Percentiles rank a stretch among this genome's conserved stretches.
Evolutionary conservation across 2,797 vertebrate genomes (phyloP).

Genomic region (Chloroceryle amazona): DNA sequence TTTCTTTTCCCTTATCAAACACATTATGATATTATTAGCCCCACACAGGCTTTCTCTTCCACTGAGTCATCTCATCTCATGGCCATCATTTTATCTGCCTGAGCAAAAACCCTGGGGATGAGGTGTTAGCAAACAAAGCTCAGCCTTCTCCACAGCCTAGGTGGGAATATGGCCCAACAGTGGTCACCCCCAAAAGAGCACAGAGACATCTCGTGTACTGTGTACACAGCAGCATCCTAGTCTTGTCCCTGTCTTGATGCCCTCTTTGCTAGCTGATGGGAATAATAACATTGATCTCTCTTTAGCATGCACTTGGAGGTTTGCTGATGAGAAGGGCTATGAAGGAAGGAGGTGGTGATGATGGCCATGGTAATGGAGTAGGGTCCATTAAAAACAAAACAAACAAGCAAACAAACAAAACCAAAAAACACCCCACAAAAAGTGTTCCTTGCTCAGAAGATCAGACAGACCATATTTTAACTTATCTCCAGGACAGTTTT

Average conservation of each 20-base stretch:
- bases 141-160: background rate
- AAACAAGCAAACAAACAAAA: background rate
- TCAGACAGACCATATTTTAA: background rate
- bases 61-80: background rate
- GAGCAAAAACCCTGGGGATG: background rate
- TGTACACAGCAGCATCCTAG: background rate
- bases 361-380: background rate
- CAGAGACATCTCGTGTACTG: fast-evolving
- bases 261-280: background rate
- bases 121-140: background rate
- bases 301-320: background rate
- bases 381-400: background rate
- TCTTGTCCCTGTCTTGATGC: background rate
- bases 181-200: background rate
- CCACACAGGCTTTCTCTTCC: background rate
- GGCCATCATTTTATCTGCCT: background rate
- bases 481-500: background rate
- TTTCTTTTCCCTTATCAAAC: constrained; percentile 11
- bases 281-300: background rate
- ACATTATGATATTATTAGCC: background rate
- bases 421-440: too few species aligned
- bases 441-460: background rate
- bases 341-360: background rate
- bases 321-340: background rate
- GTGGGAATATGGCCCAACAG: background rate